Evolutionary conservation across 1,140 invertebrate species (phyloP), one percentile per base, ranked within the genome.

Genomic region (Artemia franciscana): DNA sequence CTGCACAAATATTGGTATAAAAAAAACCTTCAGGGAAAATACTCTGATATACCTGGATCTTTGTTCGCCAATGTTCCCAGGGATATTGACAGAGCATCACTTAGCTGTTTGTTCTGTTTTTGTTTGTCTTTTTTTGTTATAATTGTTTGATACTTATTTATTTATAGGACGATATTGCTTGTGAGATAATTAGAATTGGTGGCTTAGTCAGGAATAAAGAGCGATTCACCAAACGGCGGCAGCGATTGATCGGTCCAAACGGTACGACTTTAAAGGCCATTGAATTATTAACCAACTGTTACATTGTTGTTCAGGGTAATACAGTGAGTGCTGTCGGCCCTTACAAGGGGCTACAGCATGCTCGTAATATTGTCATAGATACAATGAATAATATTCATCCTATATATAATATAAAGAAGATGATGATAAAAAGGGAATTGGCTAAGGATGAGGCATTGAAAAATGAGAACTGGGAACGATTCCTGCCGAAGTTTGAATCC

Each of bases 351-450:
- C 73, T 99, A 4, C 83, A 88, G 68, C 88, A 97, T 73, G 90
- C 93, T 0, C 75, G 92, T 65, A 82, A 86, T 70, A 89, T 99
- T 68, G 89, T 92, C 5, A 84, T 90, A 71, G 94, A 99, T 68
- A 95, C 91, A 2, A 97, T 99, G 92, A 91, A 92, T 70, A 99
- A 99, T 72, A 83, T 98, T 64, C 95, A 99, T 78, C 95, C 95
- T n/a, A 93, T 98, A 71, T 98, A 98, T 71, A 96, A 96, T 70
- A 94, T 99, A 0, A 98, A 98, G 76, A 84, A 88, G 18, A 73
- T 99, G 9, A 98, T 98, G 93, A 95, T 98, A 58, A 98, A 98
- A 73, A 78, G 83, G 68, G 93, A 98, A 76, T 74, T 99, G 24
- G 83, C 85, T 63, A 96, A 90, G 72, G 88, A 98, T 78, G 84